Evolutionary conservation across 2,888 invertebrate species (phyloP).

Genomic region (Malacosoma neustria): DNA sequence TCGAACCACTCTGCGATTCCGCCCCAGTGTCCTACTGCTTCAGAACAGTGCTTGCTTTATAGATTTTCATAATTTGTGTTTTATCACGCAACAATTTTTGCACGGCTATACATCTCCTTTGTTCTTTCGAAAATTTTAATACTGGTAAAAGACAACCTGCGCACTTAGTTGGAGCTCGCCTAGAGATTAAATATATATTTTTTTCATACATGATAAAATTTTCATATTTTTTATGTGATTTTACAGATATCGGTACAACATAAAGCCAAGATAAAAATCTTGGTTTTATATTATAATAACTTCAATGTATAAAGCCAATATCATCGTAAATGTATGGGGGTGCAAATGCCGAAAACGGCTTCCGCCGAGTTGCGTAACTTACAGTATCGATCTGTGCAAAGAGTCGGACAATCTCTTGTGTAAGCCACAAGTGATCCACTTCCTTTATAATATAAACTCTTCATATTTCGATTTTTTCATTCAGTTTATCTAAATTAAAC

Average conservation of each 20-base stretch:
- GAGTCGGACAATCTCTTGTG: slow-evolving; percentile 45
- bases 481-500: no score
- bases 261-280: no score
- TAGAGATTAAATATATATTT: no score
- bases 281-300: no score
- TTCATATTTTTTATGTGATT: no score
- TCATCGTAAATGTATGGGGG: no score
- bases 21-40: slow-evolving; percentile 21
- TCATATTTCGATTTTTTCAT: no score
- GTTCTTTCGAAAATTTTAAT: slow-evolving; percentile 26
- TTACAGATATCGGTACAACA: no score
- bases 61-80: slow-evolving; percentile 25
- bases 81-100: slow-evolving; percentile 26
- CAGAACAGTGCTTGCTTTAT: slow-evolving; percentile 39
- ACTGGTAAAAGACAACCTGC: slow-evolving; percentile 18
- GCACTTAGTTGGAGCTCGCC: neutral
- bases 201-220: no score
- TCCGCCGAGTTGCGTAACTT: slow-evolving; percentile 67
- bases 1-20: slow-evolving; percentile 14
- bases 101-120: slow-evolving; percentile 42
- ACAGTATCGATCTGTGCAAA: slow-evolving; percentile 63
- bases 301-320: no score
- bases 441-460: no score
- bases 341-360: slow-evolving; percentile 40
- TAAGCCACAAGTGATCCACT: slow-evolving; percentile 27